Conservation (phyloP, 1,140 invertebrate genomes). For the Armadillidium nasatum region DNA sequence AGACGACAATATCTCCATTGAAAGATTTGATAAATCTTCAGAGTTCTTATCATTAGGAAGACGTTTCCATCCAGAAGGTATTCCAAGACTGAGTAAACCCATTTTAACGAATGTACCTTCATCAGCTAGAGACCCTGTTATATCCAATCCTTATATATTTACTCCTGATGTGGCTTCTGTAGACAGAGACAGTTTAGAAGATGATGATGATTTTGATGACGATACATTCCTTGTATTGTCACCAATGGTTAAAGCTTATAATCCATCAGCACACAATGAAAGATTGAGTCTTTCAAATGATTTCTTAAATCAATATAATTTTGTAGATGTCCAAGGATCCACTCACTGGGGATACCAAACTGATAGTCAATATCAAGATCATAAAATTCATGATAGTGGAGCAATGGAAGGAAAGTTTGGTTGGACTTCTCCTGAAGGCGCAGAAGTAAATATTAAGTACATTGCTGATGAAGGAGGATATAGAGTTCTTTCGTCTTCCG, state of each 20-base stretch:
- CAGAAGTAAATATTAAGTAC: conserved; percentile 33
- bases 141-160: not conserved
- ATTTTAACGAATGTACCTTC: conserved; percentile 20
- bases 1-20: no score
- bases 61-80: conserved; percentile 36
- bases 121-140: not conserved
- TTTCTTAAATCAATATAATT: conserved; percentile 30
- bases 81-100: not conserved
- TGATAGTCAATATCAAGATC: conserved; percentile 36
- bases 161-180: not conserved
- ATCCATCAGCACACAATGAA: conserved; percentile 26
- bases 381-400: conserved; percentile 30
- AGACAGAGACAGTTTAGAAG: not conserved
- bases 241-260: conserved; percentile 25
- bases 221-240: not conserved
- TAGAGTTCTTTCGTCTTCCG: conserved; percentile 21
- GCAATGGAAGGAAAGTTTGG: conserved; percentile 38
- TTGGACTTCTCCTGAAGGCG: conserved; percentile 37
- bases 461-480: conserved; percentile 38
- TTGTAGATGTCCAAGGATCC: conserved; percentile 36
- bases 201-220: not conserved
- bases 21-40: not conserved
- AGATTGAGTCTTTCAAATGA: conserved; percentile 23
- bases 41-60: conserved; percentile 30
- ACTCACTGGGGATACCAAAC: conserved; percentile 33